A percentile compares a stretch with the other conserved stretches of the same genome.
These are phyloP conservation scores for Leptothorax acervorum DNA, from an alignment of 2,888 invertebrate species.

Conservation along the genomic window DNA sequence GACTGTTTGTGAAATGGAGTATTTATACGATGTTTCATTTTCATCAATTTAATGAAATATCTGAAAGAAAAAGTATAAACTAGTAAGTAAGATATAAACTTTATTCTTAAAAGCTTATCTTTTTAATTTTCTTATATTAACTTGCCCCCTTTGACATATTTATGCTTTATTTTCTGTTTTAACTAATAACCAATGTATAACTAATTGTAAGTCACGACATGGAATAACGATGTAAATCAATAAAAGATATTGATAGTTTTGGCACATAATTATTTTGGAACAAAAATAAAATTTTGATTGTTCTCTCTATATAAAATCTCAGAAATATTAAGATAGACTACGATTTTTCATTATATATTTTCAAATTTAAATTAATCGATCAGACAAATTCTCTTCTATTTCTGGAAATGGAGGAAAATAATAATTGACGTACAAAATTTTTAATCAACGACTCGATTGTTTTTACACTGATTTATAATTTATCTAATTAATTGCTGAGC, in stretches of 20 bases:
- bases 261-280: background rate
- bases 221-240: background rate
- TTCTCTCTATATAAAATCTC: background rate
- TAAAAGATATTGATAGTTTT: background rate
- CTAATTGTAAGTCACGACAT: background rate
- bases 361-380: background rate
- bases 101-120: slow-evolving; percentile 3
- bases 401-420: background rate
- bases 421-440: background rate
- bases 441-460: background rate
- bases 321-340: background rate
- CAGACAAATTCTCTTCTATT: background rate
- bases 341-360: background rate
- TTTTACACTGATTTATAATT: background rate
- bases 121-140: background rate
- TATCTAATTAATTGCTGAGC: background rate
- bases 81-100: background rate
- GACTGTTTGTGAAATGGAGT: background rate
- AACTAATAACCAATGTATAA: background rate
- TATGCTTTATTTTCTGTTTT: background rate
- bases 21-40: slow-evolving; percentile 5
- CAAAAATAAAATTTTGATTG: background rate
- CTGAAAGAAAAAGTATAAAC: background rate
- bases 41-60: slow-evolving; percentile 21
- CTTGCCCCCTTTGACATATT: background rate